phyloP scores from a whole-genome alignment of 2,888 invertebrate species.

The Plagiodera versicolora region DNA sequence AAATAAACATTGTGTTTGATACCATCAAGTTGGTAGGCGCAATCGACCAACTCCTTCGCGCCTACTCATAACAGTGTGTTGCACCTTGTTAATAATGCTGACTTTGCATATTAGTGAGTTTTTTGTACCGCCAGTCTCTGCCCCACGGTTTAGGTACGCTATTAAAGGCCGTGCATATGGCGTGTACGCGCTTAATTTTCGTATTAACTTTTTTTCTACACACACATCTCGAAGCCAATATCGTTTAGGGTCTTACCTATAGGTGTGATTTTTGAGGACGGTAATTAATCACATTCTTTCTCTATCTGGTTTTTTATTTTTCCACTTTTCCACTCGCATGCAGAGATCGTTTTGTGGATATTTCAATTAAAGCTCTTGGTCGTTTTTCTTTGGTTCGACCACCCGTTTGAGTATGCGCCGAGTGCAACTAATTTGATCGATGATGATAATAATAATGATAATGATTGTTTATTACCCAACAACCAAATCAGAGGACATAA shows the following conservation, averaged over 20 bases:
- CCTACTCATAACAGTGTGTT: slow-evolving; percentile 47
- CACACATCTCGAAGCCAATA: slow-evolving; percentile 35
- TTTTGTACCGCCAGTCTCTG: slow-evolving; percentile 44
- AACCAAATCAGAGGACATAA: too few relatives aligned
- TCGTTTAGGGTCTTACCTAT: slow-evolving; percentile 38
- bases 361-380: slow-evolving; percentile 10
- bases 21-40: neutral
- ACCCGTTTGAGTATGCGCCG: neutral
- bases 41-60: slow-evolving; percentile 33
- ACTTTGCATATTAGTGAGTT: slow-evolving; percentile 53
- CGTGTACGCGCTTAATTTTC: slow-evolving; percentile 50
- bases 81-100: slow-evolving; percentile 56
- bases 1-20: too few relatives aligned
- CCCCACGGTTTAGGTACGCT: slow-evolving; percentile 50
- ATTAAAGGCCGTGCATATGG: slow-evolving; percentile 51
- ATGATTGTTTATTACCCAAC: too few relatives aligned
- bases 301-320: slow-evolving; percentile 10
- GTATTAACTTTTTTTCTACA: slow-evolving; percentile 45
- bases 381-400: slow-evolving; percentile 4
- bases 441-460: too few relatives aligned
- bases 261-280: slow-evolving; percentile 39
- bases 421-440: neutral
- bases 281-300: slow-evolving; percentile 40
- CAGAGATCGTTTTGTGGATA: slow-evolving; percentile 4
- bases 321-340: neutral